phyloP scores from a whole-genome alignment of 2,113 vertebrate genomes.

The Actenoides lindsayi region DNA sequence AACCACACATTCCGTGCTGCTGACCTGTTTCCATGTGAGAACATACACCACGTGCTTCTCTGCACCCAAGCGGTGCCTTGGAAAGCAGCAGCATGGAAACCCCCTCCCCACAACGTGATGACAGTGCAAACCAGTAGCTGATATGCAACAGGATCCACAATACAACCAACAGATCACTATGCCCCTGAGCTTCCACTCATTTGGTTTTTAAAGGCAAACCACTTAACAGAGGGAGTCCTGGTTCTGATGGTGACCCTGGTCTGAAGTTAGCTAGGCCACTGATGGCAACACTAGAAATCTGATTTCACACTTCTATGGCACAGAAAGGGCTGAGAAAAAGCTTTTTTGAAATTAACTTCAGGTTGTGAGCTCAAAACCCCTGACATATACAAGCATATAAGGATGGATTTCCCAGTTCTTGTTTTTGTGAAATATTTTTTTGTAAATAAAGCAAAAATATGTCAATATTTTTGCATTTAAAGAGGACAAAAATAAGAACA shows the following conservation, averaged over 20 bases:
- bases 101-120: fast-evolving
- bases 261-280: neutral
- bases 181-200: no score
- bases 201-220: neutral
- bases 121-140: neutral
- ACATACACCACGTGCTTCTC: fast-evolving
- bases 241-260: neutral
- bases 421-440: neutral
- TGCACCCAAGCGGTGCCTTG: no score
- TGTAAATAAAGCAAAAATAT: neutral
- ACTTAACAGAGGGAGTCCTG: neutral
- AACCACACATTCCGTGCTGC: neutral
- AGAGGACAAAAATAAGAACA: neutral
- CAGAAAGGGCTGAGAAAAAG: neutral
- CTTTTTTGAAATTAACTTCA: neutral
- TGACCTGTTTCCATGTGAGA: fast-evolving
- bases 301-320: neutral
- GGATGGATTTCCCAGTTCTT: neutral
- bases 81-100: neutral
- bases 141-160: neutral
- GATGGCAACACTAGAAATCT: neutral
- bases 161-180: fast-evolving
- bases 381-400: neutral
- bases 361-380: neutral
- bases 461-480: fast-evolving